Evolutionary conservation across 1,140 invertebrate species (phyloP).

Genomic region (Diorhabda elongata): DNA sequence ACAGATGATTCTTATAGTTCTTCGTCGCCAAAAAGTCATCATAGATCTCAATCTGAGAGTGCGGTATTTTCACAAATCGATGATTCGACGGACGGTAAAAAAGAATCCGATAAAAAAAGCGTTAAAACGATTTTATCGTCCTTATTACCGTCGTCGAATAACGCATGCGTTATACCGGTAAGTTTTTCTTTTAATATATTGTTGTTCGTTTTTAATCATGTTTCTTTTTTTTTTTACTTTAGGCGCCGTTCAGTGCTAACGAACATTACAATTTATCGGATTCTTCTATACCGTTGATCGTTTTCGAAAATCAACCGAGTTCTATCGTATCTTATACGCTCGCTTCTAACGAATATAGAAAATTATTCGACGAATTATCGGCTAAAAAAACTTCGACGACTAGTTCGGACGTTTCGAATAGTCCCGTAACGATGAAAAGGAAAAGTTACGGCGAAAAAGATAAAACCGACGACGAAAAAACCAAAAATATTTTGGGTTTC

Average conservation of each 20-base stretch:
- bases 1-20: constrained; percentile 17
- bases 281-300: constrained; percentile 65
- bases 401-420: constrained; percentile 43
- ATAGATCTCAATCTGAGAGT: constrained; percentile 49
- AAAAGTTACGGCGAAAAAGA: constrained; percentile 47
- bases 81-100: constrained; percentile 38
- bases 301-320: constrained; percentile 81
- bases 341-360: constrained; percentile 67
- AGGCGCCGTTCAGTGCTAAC: constrained; percentile 57
- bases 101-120: constrained; percentile 56
- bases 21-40: constrained; percentile 47
- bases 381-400: constrained; percentile 40
- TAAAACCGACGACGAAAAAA: constrained; percentile 46
- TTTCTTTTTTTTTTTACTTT: constrained; percentile 27
- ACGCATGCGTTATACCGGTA: constrained; percentile 48
- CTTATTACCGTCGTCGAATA: constrained; percentile 54
- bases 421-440: constrained; percentile 50
- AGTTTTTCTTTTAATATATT: constrained; percentile 9
- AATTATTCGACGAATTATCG: constrained; percentile 54
- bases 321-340: constrained; percentile 87
- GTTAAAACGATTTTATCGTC: constrained; percentile 70
- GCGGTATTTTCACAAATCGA: constrained; percentile 33
- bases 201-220: not conserved
- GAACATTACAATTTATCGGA: constrained; percentile 63
- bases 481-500: constrained; percentile 50